Evolutionary conservation across 2,113 vertebrate genomes (phyloP).

Genomic region (Chiloscyllium plagiosum): DNA sequence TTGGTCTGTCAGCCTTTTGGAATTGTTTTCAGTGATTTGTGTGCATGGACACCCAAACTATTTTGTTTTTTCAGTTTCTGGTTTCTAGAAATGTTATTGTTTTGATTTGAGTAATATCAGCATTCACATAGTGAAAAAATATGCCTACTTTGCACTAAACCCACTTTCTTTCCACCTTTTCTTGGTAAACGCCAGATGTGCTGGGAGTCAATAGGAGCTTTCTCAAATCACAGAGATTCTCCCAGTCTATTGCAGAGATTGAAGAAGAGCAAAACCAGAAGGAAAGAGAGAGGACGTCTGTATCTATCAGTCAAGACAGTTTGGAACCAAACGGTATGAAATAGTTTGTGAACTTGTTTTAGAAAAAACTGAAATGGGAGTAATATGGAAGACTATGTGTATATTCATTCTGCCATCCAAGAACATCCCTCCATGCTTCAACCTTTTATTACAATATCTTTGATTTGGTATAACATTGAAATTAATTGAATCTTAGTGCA

Average conservation of each 20-base stretch:
- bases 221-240: constrained; percentile 59
- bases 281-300: constrained; percentile 45
- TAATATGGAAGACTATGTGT: not conserved
- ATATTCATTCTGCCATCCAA: not conserved
- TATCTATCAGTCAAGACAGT: constrained; percentile 59
- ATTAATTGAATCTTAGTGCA: not conserved
- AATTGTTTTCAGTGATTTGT: not conserved
- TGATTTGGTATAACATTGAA: not conserved
- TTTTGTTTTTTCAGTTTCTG: not conserved
- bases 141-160: not conserved
- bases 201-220: constrained; percentile 56
- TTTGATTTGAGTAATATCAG: not conserved
- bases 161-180: not conserved
- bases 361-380: not conserved
- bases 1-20: not conserved
- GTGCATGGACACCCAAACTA: not conserved
- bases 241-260: constrained; percentile 53
- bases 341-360: not conserved
- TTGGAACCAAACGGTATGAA: constrained; percentile 69
- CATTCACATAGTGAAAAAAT: not conserved
- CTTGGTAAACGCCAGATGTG: constrained; percentile 47
- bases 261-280: constrained; percentile 49
- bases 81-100: constrained; percentile 8
- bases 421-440: not conserved
- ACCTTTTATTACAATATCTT: not conserved